These are phyloP conservation scores for Hypselothyrea guttata DNA, from an alignment of 2,888 invertebrate species.

Conservation along the genomic window DNA sequence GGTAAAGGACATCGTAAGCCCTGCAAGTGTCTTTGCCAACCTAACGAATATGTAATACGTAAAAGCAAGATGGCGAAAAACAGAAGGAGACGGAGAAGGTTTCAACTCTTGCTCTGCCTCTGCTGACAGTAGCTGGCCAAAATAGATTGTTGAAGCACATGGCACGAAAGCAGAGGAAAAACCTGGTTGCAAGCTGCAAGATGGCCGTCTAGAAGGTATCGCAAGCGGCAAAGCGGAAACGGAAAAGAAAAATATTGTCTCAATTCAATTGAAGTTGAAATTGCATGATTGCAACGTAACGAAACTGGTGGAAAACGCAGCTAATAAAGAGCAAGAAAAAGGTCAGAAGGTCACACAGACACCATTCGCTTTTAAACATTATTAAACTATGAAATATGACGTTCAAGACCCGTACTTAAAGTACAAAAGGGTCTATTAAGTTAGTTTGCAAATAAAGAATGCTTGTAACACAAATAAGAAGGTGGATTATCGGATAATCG, in stretches of 20 bases:
- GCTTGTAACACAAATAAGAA: too few relatives aligned
- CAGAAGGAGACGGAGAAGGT: conserved; percentile 12
- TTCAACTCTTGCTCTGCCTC: conserved; percentile 11
- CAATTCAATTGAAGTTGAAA: conserved; percentile 78
- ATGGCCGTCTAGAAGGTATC: too few relatives aligned
- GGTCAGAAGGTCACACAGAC: too few relatives aligned
- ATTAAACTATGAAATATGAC: too few relatives aligned
- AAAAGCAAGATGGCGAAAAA: conserved; percentile 4
- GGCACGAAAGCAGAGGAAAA: neutral
- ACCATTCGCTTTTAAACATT: too few relatives aligned
- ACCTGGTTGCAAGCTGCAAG: too few relatives aligned
- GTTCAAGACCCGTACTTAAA: too few relatives aligned
- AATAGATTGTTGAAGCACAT: conserved; percentile 27
- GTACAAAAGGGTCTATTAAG: too few relatives aligned
- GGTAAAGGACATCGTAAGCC: conserved; percentile 36
- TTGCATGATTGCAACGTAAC: conserved; percentile 69
- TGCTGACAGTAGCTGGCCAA: conserved; percentile 38
- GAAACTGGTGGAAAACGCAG: too few relatives aligned
- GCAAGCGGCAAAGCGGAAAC: conserved; percentile 67
- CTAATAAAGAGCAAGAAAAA: too few relatives aligned
- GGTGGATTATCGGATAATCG: too few relatives aligned
- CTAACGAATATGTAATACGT: conserved; percentile 27
- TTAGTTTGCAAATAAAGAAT: too few relatives aligned
- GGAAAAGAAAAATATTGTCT: conserved; percentile 79
- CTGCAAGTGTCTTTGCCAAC: conserved; percentile 23